Evolutionary conservation across 2,888 invertebrate genomes (phyloP).

Genomic region (Hymenopus coronatus): DNA sequence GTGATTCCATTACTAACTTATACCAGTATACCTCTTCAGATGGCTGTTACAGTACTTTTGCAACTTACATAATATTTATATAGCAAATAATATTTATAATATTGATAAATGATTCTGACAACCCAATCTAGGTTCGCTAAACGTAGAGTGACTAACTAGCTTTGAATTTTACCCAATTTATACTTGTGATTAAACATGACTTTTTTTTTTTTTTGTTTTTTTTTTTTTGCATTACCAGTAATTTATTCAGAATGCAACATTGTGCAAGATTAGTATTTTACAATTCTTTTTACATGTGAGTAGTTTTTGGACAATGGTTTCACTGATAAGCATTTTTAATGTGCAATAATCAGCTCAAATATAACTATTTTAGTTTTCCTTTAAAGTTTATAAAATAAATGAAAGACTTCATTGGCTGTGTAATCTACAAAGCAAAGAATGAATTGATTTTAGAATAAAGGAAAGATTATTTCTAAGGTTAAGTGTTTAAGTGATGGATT

Average conservation of each 20-base stretch:
- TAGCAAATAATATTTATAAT: no score
- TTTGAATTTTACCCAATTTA: no score
- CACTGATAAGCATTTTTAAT: background rate
- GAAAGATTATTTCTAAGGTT: background rate
- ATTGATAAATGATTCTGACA: no score
- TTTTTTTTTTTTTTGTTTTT: no score
- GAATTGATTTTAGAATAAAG: background rate
- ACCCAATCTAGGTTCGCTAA: no score
- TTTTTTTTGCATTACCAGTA: no score
- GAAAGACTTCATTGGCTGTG: background rate
- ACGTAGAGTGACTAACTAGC: no score
- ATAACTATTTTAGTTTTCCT: background rate
- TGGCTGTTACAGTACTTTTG: no score
- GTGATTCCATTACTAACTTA: no score
- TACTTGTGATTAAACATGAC: no score
- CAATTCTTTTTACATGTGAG: background rate
- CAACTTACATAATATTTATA: no score
- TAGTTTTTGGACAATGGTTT: background rate
- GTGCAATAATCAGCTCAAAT: background rate
- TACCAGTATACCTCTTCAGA: no score
- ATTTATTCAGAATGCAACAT: background rate
- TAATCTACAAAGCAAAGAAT: background rate
- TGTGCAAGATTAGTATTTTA: background rate
- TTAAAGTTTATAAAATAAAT: background rate
- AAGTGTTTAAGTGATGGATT: background rate